Evolutionary conservation across 2,113 vertebrate genomes (phyloP).

Genomic region (Scalopus aquaticus): DNA sequence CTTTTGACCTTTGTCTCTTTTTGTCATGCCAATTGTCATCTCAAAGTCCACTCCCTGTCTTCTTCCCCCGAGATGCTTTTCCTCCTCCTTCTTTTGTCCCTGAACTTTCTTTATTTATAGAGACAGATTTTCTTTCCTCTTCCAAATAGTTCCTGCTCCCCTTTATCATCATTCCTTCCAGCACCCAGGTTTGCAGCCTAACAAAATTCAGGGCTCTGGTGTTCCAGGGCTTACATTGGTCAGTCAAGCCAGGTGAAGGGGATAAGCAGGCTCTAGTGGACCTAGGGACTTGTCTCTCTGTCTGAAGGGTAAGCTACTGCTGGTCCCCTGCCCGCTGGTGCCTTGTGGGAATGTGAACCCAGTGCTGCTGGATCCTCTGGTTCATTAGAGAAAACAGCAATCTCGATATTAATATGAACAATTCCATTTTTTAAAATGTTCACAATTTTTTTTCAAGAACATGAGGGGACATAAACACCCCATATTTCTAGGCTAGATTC

Average conservation of each 20-base stretch:
- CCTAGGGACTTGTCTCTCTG: not conserved
- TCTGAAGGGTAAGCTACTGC: not conserved
- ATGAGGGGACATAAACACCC: not conserved
- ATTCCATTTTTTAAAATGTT: not conserved
- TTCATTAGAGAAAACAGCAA: not conserved
- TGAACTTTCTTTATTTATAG: constrained; percentile 34
- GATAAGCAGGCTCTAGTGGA: not conserved
- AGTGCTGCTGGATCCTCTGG: not conserved
- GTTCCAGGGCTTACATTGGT: not conserved
- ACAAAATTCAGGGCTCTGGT: not conserved
- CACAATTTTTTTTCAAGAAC: not conserved
- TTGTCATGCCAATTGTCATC: not conserved
- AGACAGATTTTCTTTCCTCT: not conserved
- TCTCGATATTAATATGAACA: not conserved
- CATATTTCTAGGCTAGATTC: not conserved
- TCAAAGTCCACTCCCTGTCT: not conserved
- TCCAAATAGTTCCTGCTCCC: not conserved
- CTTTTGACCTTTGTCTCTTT: constrained; percentile 19
- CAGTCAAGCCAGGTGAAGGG: not conserved
- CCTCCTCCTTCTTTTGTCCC: not conserved
- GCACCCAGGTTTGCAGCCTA: not conserved
- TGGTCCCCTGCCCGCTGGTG: not conserved
- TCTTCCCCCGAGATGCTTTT: not conserved
- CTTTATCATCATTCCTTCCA: not conserved
- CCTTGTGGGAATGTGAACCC: not conserved